Conservation (phyloP, 2,797 vertebrate species). For the Sebastiscus albofasciatus region DNA sequence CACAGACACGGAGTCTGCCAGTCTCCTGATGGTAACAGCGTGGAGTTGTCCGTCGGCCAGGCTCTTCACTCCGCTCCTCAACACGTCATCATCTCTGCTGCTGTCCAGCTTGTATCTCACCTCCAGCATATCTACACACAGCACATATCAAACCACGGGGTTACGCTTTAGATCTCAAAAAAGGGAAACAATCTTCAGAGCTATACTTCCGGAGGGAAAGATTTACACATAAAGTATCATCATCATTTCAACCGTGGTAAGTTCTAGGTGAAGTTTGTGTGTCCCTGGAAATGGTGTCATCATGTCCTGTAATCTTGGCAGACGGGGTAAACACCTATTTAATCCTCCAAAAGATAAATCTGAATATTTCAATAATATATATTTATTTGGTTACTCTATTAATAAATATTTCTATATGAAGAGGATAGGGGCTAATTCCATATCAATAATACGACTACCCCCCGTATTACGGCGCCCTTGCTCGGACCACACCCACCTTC, state of each 20-base stretch:
- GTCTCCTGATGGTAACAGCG: slow-evolving; percentile 83
- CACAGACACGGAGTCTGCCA: slow-evolving; percentile 78
- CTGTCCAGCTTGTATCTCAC: slow-evolving; percentile 89
- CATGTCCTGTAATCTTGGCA: background rate
- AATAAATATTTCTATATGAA: slow-evolving; percentile 36
- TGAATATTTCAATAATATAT: background rate
- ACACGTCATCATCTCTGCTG: slow-evolving; percentile 84
- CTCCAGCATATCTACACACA: slow-evolving; percentile 87
- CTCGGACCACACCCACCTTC: no score
- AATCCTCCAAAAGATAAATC: slow-evolving; percentile 12
- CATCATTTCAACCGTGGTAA: background rate
- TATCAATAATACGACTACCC: slow-evolving; percentile 35
- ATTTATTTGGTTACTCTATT: background rate
- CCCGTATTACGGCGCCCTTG: no score
- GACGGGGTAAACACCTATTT: background rate
- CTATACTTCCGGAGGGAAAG: background rate
- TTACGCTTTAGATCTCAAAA: background rate
- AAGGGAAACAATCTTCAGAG: background rate
- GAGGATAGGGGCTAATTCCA: slow-evolving; percentile 51
- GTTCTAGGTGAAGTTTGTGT: background rate
- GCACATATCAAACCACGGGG: background rate
- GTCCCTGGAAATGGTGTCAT: background rate
- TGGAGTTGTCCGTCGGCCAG: slow-evolving; percentile 90
- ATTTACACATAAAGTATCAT: background rate
- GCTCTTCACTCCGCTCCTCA: slow-evolving; percentile 82